phyloP scores from a whole-genome alignment of 2,888 invertebrate genomes.

The Stramonita haemastoma region DNA sequence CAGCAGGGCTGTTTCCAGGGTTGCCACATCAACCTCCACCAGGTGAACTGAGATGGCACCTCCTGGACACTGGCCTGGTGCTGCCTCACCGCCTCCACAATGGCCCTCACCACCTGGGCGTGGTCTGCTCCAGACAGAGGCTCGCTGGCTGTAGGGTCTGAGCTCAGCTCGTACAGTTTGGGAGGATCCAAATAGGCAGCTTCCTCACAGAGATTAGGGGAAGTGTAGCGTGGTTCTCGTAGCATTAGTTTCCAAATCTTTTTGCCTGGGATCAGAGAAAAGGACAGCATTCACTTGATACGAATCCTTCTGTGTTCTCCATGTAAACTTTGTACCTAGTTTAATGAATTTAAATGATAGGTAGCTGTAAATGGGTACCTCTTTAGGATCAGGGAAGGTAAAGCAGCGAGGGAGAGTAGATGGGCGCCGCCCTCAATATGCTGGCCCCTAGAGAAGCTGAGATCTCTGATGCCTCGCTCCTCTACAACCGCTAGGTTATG shows the following conservation, averaged over 20 bases:
- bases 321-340: too few relatives aligned
- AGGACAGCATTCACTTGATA: too few relatives aligned
- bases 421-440: too few relatives aligned
- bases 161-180: slow-evolving; percentile 77
- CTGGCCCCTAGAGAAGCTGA: too few relatives aligned
- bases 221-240: neutral
- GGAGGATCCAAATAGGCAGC: slow-evolving; percentile 76
- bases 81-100: slow-evolving; percentile 58
- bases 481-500: too few relatives aligned
- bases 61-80: slow-evolving; percentile 63
- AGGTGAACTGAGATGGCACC: slow-evolving; percentile 67
- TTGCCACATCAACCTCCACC: slow-evolving; percentile 65
- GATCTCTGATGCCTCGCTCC: too few relatives aligned
- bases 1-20: slow-evolving; percentile 77
- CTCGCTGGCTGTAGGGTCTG: slow-evolving; percentile 77
- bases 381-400: too few relatives aligned
- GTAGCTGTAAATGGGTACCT: too few relatives aligned
- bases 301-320: too few relatives aligned
- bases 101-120: slow-evolving; percentile 41
- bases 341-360: too few relatives aligned
- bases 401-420: too few relatives aligned
- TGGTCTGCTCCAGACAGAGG: slow-evolving; percentile 37
- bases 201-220: slow-evolving; percentile 56
- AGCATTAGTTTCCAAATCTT: slow-evolving; percentile 15
- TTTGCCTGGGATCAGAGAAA: neutral